A percentile compares a stretch with the other conserved stretches of the same genome.
These are phyloP conservation scores for Ganaspis brasiliensis DNA, from an alignment of 2,888 invertebrate species.

Conservation along the genomic window DNA sequence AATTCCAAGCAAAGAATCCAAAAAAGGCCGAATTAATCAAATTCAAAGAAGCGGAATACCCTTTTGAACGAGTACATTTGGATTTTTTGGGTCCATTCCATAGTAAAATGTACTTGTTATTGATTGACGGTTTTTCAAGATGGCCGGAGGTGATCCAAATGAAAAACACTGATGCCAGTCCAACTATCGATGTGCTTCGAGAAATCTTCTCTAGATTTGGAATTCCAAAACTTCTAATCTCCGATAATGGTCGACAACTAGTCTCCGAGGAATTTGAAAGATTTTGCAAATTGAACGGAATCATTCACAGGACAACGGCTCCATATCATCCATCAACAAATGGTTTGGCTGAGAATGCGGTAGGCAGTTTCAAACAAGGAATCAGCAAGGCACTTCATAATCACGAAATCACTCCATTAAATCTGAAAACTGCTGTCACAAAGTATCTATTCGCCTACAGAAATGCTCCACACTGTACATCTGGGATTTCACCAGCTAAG, in stretches of 20 bases:
- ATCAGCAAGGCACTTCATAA: conserved; percentile 45
- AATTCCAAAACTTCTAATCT: conserved; percentile 50
- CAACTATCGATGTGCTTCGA: conserved; percentile 53
- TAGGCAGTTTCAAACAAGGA: conserved; percentile 55
- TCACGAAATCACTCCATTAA: conserved; percentile 3
- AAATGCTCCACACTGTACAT: conserved; percentile 49
- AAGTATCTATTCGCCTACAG: conserved; percentile 50
- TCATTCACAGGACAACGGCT: conserved; percentile 48
- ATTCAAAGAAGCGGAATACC: conserved; percentile 55
- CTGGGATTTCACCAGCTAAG: conserved; percentile 55
- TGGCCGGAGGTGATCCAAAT: conserved; percentile 62
- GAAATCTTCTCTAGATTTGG: conserved; percentile 57
- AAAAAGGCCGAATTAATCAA: conserved; percentile 53
- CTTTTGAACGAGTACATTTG: conserved; percentile 57
- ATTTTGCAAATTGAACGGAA: conserved; percentile 45
- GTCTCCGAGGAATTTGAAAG: conserved; percentile 44
- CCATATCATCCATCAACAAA: conserved; percentile 55
- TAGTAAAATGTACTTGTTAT: conserved; percentile 57
- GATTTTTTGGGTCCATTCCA: conserved; percentile 61
- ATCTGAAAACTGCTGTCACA: conserved; percentile 41
- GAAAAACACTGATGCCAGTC: conserved; percentile 49
- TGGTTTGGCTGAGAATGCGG: conserved; percentile 52
- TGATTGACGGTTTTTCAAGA: conserved; percentile 60
- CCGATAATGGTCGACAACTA: conserved; percentile 58
- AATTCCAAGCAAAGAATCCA: conserved; percentile 54